Evolutionary conservation across 2,113 vertebrate genomes (phyloP).

Genomic region (Gila orcuttii): DNA sequence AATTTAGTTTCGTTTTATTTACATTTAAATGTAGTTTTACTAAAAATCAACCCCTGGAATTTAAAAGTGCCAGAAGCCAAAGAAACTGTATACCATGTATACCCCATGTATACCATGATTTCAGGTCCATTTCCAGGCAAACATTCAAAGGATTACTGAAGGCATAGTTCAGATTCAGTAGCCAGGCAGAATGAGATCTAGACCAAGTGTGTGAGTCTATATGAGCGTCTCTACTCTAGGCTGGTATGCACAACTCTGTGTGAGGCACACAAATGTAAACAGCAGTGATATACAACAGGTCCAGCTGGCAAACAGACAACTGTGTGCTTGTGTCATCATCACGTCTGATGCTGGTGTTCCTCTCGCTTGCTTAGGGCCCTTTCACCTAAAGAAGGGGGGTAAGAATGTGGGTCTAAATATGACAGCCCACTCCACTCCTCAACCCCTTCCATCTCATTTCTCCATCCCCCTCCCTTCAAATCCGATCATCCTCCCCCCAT

Average conservation of each 20-base stretch:
- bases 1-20: not conserved
- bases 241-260: slow-evolving; percentile 43
- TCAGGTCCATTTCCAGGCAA: not conserved
- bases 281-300: slow-evolving; percentile 53
- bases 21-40: not conserved
- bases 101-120: not conserved
- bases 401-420: slow-evolving; percentile 37
- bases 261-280: slow-evolving; percentile 57
- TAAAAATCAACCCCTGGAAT: not conserved
- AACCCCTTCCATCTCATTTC: slow-evolving; percentile 18
- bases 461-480: slow-evolving; percentile 33
- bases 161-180: not conserved
- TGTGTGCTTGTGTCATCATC: slow-evolving; percentile 42
- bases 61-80: not conserved
- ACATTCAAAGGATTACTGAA: not conserved
- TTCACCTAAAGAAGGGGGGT: slow-evolving; percentile 21
- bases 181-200: slow-evolving; percentile 2
- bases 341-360: slow-evolving; percentile 27
- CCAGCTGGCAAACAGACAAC: slow-evolving; percentile 57
- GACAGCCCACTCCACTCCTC: slow-evolving; percentile 3
- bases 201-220: not conserved
- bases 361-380: slow-evolving; percentile 23
- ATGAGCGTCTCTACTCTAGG: slow-evolving; percentile 7
- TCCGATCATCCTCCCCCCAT: slow-evolving; percentile 37
- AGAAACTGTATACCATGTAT: not conserved